phyloP scores from a whole-genome alignment of 2,797 vertebrate genomes.

The Erpetoichthys calabaricus region DNA sequence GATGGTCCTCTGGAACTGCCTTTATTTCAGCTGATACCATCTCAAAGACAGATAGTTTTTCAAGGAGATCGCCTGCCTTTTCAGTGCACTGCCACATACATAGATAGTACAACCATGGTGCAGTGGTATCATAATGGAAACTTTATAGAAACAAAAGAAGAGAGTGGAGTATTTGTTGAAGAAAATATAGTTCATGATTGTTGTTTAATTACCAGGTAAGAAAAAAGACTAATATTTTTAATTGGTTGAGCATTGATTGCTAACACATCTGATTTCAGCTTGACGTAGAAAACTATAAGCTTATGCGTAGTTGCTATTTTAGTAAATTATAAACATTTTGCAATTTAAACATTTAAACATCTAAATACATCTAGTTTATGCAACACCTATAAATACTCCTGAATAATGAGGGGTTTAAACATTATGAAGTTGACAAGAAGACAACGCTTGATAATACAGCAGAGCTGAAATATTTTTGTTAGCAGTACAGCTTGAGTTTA shows the following conservation, averaged over 20 bases:
- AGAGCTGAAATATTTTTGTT: too few relatives aligned
- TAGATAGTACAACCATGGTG: conserved; percentile 54
- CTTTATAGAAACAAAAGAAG: conserved; percentile 50
- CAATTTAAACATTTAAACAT: neutral
- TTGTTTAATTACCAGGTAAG: conserved; percentile 74
- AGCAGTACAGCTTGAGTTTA: too few relatives aligned
- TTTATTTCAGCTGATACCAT: conserved; percentile 78
- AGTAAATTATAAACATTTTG: too few relatives aligned
- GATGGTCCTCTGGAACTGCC: conserved; percentile 70
- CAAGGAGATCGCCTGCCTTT: conserved; percentile 72
- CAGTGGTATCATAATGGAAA: conserved; percentile 62
- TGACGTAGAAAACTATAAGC: too few relatives aligned
- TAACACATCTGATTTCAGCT: neutral
- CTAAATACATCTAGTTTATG: neutral
- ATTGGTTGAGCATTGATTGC: neutral
- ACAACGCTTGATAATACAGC: too few relatives aligned
- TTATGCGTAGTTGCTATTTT: too few relatives aligned
- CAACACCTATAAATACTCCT: too few relatives aligned
- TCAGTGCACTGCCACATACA: conserved; percentile 70
- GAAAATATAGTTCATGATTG: conserved; percentile 79
- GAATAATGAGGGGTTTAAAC: too few relatives aligned
- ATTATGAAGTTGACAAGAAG: too few relatives aligned
- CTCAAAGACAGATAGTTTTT: conserved; percentile 78
- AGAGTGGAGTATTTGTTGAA: conserved; percentile 63
- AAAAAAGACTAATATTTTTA: neutral